Evolutionary conservation across 2,888 invertebrate genomes (phyloP), one percentile per base, ranked within the genome.

Genomic region (Loripinus fragilis): DNA sequence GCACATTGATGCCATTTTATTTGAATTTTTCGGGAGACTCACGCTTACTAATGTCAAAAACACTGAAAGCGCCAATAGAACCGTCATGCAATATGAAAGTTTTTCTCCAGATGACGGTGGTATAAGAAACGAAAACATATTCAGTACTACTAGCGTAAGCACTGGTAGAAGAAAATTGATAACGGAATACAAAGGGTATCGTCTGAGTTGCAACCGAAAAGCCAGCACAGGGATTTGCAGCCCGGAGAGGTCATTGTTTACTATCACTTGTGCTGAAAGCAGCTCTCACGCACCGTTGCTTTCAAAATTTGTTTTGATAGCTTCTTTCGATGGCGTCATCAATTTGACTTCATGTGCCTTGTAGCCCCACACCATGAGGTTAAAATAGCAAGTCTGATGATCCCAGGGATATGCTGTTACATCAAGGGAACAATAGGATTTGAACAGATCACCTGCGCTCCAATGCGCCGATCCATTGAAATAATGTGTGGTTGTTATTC

Each of bases 401-500:
- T 79, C 79, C 79, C 79, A 80, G 10, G 80, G 80, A 69, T 70
- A 80, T 7, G 76, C 45, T 23, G 60, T 66, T 41, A 74, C 64
- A 25, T 76, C 77, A 17, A 80, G 33, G 17, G 73, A 67, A 64
- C 80, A 80, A 12, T 42, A 17, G 5, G 52, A 33, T 42, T 45
- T 48, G 35, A 80, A 74, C 17, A 71, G n/a, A n/a, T n/a, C n/a
- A 38, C 38, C 38, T 38, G 12, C 38, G 12, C 38, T 38, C 38
- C 38, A 38, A 38, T 38, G 12, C 5, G 38, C 38, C 38, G 12
- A 12, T 38, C 38, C 38, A 38, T 38, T 38, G 38, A 38, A 38
- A 12, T 38, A 38, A 12, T 38, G 38, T 12, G 38, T 38, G 5
- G 38, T 38, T 12, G 38, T 38, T 38, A 38, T 38, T 12, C 38